phyloP scores from a whole-genome alignment of 1,140 invertebrate genomes.

The Sycophila sp. region DNA sequence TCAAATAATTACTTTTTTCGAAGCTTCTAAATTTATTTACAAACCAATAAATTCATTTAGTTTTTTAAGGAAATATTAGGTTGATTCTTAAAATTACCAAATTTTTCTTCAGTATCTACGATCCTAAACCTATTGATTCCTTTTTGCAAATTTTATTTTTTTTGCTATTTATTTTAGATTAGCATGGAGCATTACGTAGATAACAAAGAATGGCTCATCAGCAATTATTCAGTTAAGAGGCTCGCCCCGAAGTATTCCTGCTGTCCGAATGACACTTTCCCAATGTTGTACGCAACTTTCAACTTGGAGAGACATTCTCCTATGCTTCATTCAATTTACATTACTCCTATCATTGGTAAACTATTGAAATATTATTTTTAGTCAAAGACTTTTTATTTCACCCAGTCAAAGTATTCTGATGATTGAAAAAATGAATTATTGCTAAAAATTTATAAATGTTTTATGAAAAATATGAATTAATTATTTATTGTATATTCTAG shows the following conservation, averaged over 20 bases:
- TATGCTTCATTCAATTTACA: conserved; percentile 52
- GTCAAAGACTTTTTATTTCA: background rate
- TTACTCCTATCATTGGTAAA: conserved; percentile 66
- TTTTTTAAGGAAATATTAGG: too few relatives aligned
- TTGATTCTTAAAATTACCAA: too few relatives aligned
- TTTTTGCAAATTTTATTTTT: too few relatives aligned
- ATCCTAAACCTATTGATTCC: too few relatives aligned
- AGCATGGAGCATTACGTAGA: conserved; percentile 26
- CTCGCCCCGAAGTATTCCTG: conserved; percentile 52
- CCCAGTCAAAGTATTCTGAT: too few relatives aligned
- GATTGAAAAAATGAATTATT: too few relatives aligned
- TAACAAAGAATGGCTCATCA: conserved; percentile 40
- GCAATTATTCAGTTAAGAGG: conserved; percentile 38
- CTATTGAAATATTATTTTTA: conserved; percentile 1
- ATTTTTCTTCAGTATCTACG: too few relatives aligned
- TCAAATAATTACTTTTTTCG: too few relatives aligned
- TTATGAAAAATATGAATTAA: too few relatives aligned
- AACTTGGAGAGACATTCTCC: conserved; percentile 60
- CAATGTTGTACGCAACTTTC: conserved; percentile 60
- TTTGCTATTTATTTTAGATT: conserved; percentile 27
- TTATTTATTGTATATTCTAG: conserved; percentile 44
- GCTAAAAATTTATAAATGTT: too few relatives aligned
- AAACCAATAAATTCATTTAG: too few relatives aligned
- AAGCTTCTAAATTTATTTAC: too few relatives aligned
- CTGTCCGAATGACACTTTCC: conserved; percentile 64